Evolutionary conservation across 2,888 invertebrate genomes (phyloP), one percentile per base, ranked within the genome.

Genomic region (Seladonia tumulorum): DNA sequence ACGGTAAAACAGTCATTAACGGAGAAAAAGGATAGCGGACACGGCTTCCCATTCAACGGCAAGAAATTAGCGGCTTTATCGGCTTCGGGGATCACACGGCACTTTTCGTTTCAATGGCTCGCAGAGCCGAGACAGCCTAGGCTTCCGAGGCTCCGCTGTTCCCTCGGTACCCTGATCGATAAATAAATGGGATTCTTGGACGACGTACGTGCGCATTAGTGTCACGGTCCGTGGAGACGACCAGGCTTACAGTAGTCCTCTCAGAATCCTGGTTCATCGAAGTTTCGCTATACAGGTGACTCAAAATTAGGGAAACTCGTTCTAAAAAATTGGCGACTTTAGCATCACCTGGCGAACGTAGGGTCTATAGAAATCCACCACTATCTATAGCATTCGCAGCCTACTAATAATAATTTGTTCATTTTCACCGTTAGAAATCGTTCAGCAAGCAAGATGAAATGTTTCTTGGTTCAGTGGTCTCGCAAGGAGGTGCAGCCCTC

Each of bases 1-100:
- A 85, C 84, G 85, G 84, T 83, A 73, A 76, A 85, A 76, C 39
- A 77, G 66, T 63, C 74, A 78, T 84, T 83, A 85, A 42, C 53
- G 16, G 25, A 3, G 77, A 60, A 53, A 53, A 82, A 74, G 60
- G 63, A 71, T 53, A 45, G 42, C n/a, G 73, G 35, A 25, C 3
- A 18, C 16, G 16, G 29, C 71, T 79, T 78, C 78, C 70, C 63
- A 78, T 63, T 63, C 77, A 22, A 70, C 29, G 70, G 25, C 63
- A 35, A 66, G 78, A 78, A 83, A 85, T 85, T 83, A 83, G 53
- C 53, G 60, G 53, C 74, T 57, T 45, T 53, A 57, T 35, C 2
- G 35, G 12, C 53, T 2, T 47, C 78, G 71, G 79, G 75, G 79
- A 60, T 25, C n/a, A 16, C 39, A 53, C 22, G 22, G 63, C 49